These are phyloP conservation scores for Zeugodacus cucurbitae DNA, from an alignment of 1,140 invertebrate genomes.

Conservation along the genomic window DNA sequence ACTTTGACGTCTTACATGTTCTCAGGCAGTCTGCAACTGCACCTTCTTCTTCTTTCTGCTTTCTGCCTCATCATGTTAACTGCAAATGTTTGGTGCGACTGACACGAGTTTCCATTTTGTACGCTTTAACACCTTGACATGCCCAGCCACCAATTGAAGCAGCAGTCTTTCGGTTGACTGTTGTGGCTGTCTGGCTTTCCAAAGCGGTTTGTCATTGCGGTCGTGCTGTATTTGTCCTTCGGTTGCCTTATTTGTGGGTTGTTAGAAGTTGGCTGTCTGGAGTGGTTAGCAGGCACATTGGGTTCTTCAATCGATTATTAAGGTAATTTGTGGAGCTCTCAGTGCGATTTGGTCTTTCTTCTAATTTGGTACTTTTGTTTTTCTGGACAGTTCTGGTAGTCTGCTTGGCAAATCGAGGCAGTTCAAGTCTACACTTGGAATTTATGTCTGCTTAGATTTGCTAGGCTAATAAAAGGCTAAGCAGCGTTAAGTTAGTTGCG, in stretches of 20 bases:
- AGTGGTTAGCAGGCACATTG: no score
- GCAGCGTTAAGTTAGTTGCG: no score
- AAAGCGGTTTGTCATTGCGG: background rate
- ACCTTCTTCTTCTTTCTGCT: background rate
- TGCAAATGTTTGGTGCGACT: background rate
- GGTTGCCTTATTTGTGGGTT: background rate
- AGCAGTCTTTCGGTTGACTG: background rate
- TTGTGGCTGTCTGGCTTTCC: background rate
- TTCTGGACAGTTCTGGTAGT: no score
- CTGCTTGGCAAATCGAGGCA: no score
- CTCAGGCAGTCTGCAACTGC: background rate
- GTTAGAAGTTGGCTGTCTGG: no score
- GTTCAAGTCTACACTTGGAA: no score
- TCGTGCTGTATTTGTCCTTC: background rate
- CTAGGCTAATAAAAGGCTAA: no score
- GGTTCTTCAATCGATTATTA: no score
- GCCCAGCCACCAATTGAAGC: background rate
- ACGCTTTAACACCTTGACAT: background rate
- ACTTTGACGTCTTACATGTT: background rate
- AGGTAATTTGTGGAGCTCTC: no score
- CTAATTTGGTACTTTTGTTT: no score
- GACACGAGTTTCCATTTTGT: conserved; percentile 16
- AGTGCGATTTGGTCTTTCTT: no score
- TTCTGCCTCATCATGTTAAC: background rate
- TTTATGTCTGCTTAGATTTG: no score